Percentiles rank a stretch among this genome's conserved stretches.
Evolutionary conservation across 2,888 invertebrate species (phyloP).

Genomic region (Priocnemis perturbator): DNA sequence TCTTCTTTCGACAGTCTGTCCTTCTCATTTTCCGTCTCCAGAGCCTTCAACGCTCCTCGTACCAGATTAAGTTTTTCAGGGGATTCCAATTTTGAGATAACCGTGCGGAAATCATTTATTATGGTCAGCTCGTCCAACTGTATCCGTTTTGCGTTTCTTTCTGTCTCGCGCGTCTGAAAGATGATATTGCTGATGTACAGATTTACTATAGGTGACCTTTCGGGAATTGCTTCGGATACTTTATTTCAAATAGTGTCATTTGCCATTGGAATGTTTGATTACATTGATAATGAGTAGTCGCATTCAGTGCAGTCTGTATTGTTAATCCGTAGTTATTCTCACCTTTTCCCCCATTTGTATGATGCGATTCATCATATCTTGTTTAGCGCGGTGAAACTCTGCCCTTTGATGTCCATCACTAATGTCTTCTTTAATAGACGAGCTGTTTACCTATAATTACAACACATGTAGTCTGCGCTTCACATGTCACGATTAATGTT

Average conservation of each 20-base stretch:
- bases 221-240: too few species aligned
- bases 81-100: slow-evolving; percentile 71
- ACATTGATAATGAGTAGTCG: too few species aligned
- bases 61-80: slow-evolving; percentile 68
- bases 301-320: too few species aligned
- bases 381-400: slow-evolving; percentile 70
- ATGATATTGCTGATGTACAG: slow-evolving; percentile 4
- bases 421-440: slow-evolving; percentile 64
- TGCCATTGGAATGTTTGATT: too few species aligned
- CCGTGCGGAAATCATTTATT: slow-evolving; percentile 68
- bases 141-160: slow-evolving; percentile 66
- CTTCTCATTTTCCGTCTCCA: slow-evolving; percentile 65
- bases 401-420: slow-evolving; percentile 66
- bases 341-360: slow-evolving; percentile 74
- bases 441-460: slow-evolving; percentile 40
- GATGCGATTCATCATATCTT: slow-evolving; percentile 73
- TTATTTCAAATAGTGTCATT: too few species aligned
- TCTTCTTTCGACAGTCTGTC: slow-evolving; percentile 40
- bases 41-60: slow-evolving; percentile 65
- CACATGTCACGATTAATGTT: not conserved
- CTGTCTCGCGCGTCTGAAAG: slow-evolving; percentile 67
- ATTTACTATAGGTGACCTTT: not conserved
- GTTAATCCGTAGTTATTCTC: slow-evolving; percentile 12
- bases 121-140: slow-evolving; percentile 68
- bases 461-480: not conserved